Evolutionary conservation across 2,888 invertebrate species (phyloP), one percentile per base, ranked within the genome.

Genomic region (Drosophila prostipennis): DNA sequence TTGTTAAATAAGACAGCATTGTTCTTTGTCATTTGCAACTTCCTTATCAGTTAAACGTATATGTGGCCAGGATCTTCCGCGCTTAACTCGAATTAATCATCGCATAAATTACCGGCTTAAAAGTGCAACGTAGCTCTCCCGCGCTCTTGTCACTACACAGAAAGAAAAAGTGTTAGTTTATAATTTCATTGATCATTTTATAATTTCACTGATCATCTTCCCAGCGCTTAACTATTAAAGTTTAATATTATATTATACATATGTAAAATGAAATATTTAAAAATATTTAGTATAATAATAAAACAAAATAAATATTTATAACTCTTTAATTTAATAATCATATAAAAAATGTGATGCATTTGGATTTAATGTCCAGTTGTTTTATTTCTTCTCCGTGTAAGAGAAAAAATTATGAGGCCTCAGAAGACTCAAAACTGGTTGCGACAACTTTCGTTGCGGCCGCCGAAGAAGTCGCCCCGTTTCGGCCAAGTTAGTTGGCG

Each of bases 391-490:
- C 11, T 5, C 19, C 42, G 42, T 52, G 57, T 39, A 32, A 40
- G 6, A 48, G 23, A 34, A 48, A 45, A 43, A 55, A 43, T n/a
- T 54, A 29, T 39, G 3, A 40, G 40, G 57, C 40, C 32, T 23
- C 37, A 32, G 32, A 52, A 40, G 23, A 54, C 59, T 48, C 34
- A 59, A 83, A 80, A 79, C 79, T 80, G 76, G 84, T 78, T 78
- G 67, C 72, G 74, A 74, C 82, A 81, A 80, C 85, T 81, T 80
- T 80, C 86, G 80, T 85, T 81, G 82, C 65, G 76, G 51, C 63
- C 55, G 78, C 45, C 53, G 61, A 76, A 76, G 73, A 79, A 78
- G 84, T 70, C 69, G 78, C 37, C 59, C 16, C 60, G 49, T 49
- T 46, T 32, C 29, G 70, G 57, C 72, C 46, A 79, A 81, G 80